phyloP scores from a whole-genome alignment of 53 echinoderm and acorn worm genomes.

The Henricia sp. region DNA sequence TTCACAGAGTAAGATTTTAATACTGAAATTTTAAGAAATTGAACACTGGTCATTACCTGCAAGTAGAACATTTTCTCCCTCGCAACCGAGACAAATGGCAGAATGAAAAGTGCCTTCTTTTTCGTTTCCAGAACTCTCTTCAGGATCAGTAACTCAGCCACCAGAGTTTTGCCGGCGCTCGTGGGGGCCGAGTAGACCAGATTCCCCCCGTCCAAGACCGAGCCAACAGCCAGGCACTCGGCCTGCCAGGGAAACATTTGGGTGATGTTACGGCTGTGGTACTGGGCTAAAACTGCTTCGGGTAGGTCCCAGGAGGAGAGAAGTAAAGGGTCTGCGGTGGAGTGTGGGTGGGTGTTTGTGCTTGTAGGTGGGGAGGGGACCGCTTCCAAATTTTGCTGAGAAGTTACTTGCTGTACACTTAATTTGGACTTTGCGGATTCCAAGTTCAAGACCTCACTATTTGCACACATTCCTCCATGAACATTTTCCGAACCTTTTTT shows the following conservation, averaged over 20 bases:
- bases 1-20: no score
- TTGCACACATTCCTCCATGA: no score
- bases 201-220: conserved; percentile 87
- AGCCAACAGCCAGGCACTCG: conserved; percentile 80
- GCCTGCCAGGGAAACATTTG: conserved; percentile 99
- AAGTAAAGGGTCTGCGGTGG: conserved; percentile 74
- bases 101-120: conserved; percentile 92
- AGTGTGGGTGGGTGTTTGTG: conserved; percentile 49
- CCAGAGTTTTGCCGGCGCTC: conserved; percentile 99
- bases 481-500: no score
- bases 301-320: conserved; percentile 98
- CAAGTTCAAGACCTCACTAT: no score
- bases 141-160: conserved; percentile 91
- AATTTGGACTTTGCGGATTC: background rate
- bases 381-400: background rate
- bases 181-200: conserved; percentile 97
- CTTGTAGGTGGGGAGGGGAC: conserved; percentile 35
- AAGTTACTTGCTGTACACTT: background rate
- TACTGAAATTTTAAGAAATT: no score
- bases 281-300: conserved; percentile 80
- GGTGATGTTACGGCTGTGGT: conserved; percentile 81
- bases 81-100: conserved; percentile 95
- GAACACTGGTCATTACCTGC: conserved; percentile 67
- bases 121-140: conserved; percentile 96
- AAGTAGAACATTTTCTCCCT: conserved; percentile 99